Percentiles rank a stretch among this genome's conserved stretches.
Conservation (phyloP, 2,797 vertebrate species). For the Coregonus suidteri region DNA sequence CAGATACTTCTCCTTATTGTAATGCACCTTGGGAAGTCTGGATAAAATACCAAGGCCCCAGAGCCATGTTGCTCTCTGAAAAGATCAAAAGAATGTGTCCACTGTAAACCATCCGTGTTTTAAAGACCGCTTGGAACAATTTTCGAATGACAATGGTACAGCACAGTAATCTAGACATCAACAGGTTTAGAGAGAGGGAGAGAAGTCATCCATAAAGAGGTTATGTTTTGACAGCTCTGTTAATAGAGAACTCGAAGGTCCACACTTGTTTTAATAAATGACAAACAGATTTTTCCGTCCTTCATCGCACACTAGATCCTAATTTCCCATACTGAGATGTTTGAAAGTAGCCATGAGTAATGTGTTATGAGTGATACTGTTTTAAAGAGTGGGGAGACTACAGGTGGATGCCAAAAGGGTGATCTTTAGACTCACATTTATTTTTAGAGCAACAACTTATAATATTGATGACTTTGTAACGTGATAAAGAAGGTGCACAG, state of each 20-base stretch:
- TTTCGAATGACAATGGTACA: not conserved
- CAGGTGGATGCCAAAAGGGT: not conserved
- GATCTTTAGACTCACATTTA: too few relatives aligned
- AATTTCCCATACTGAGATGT: not conserved
- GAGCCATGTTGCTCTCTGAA: not conserved
- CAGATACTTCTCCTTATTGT: not conserved
- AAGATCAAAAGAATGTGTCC: not conserved
- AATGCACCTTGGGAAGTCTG: not conserved
- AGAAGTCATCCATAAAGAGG: too few relatives aligned
- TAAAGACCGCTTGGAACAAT: slow-evolving; percentile 4
- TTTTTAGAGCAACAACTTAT: too few relatives aligned
- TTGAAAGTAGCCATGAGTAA: slow-evolving; percentile 14
- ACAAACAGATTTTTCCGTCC: not conserved
- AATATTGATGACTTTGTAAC: too few relatives aligned
- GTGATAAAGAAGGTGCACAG: too few relatives aligned
- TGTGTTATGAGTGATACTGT: not conserved
- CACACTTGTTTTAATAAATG: too few relatives aligned
- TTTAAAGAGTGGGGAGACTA: not conserved
- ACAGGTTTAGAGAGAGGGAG: not conserved
- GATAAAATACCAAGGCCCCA: not conserved
- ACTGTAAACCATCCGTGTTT: not conserved
- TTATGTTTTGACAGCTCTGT: not conserved
- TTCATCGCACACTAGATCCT: not conserved
- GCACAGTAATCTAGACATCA: slow-evolving; percentile 1
- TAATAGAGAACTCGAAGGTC: not conserved